Evolutionary conservation across 1,140 invertebrate species (phyloP).

Genomic region (Onthophagus taurus): DNA sequence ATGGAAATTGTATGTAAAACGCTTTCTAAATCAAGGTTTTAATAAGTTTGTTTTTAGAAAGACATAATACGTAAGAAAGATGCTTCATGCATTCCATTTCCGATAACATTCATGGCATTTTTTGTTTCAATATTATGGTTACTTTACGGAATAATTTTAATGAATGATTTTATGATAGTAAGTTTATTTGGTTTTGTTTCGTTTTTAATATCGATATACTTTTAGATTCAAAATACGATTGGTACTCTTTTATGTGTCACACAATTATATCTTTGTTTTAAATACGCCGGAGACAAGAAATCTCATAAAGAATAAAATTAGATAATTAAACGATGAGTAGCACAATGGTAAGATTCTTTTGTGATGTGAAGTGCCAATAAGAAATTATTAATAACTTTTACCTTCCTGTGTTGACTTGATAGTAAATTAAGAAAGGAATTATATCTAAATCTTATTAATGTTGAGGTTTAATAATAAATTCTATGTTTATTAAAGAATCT

Average conservation of each 20-base stretch:
- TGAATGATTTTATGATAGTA: conserved; percentile 69
- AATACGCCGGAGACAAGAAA: neutral
- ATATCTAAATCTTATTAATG: too few species aligned
- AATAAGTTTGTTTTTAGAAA: conserved; percentile 39
- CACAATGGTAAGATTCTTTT: too few species aligned
- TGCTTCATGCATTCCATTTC: conserved; percentile 70
- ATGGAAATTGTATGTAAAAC: conserved; percentile 52
- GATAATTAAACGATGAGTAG: too few species aligned
- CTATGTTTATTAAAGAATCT: too few species aligned
- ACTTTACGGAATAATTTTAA: conserved; percentile 68
- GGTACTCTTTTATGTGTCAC: conserved; percentile 10
- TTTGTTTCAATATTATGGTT: conserved; percentile 69
- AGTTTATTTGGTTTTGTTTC: conserved; percentile 34
- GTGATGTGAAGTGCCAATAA: too few species aligned
- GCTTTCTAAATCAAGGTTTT: conserved; percentile 11
- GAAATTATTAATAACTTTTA: too few species aligned
- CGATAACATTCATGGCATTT: conserved; percentile 67
- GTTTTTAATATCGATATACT: conserved; percentile 15
- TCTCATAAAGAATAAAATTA: too few species aligned
- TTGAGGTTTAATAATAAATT: too few species aligned
- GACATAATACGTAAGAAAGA: conserved; percentile 65
- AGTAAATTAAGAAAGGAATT: too few species aligned
- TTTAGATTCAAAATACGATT: conserved; percentile 15
- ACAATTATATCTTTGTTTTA: conserved; percentile 15
- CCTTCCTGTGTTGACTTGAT: too few species aligned